Evolutionary conservation across 2,888 invertebrate genomes (phyloP).

Genomic region (Diarsia rubi): DNA sequence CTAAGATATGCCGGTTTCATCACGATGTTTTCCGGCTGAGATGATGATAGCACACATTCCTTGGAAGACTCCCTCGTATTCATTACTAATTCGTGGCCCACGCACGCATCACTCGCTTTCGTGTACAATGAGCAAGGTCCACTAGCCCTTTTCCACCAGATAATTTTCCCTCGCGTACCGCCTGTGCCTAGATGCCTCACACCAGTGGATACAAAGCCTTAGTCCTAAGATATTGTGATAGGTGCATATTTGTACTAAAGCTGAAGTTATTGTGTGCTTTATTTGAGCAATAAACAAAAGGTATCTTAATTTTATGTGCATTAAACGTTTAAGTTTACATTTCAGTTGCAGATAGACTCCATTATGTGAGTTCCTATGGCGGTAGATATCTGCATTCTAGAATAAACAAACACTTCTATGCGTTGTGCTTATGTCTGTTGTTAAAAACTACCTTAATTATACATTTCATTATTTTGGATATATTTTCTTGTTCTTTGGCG

Average conservation of each 20-base stretch:
- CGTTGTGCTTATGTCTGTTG: not conserved
- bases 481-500: no score
- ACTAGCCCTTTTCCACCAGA: no score
- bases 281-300: constrained; percentile 46
- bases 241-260: constrained; percentile 32
- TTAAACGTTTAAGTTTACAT: constrained; percentile 16
- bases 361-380: constrained; percentile 13
- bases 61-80: no score
- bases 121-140: no score
- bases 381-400: constrained; percentile 11
- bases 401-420: not conserved
- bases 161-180: no score
- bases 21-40: no score
- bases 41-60: no score
- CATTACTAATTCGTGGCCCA: no score
- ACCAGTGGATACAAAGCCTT: not conserved
- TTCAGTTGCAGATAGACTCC: constrained; percentile 4
- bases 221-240: constrained; percentile 39
- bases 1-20: no score
- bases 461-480: not conserved
- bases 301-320: constrained; percentile 47
- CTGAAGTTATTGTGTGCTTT: constrained; percentile 26
- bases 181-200: not conserved
- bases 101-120: no score
- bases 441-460: no score